A percentile compares a stretch with the other conserved stretches of the same genome.
Conservation (phyloP, 2,113 vertebrate genomes). For the Alouatta palliata region DNA sequence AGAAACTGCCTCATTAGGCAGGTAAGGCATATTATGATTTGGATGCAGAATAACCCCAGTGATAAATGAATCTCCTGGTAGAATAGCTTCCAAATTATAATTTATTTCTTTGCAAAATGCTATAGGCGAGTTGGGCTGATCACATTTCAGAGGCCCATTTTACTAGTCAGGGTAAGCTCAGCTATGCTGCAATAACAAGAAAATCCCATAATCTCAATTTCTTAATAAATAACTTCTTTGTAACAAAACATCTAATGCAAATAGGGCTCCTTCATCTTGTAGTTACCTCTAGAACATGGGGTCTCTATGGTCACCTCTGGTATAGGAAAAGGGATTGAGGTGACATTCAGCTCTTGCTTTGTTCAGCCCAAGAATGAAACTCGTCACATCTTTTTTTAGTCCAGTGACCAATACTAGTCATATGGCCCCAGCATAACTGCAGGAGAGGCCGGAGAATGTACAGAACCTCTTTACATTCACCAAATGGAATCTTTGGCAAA, state of each 20-base stretch:
- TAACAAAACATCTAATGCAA: background rate
- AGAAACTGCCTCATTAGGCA: constrained; percentile 71
- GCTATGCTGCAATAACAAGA: background rate
- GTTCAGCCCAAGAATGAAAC: background rate
- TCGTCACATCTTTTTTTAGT: background rate
- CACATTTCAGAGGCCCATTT: background rate
- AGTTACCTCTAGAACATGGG: background rate
- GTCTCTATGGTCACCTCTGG: background rate
- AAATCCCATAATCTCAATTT: background rate
- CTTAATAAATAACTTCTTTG: background rate
- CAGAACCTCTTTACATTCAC: background rate
- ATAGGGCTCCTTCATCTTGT: background rate
- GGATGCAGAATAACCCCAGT: constrained; percentile 36
- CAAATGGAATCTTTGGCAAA: fast-evolving
- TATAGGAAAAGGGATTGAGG: fast-evolving
- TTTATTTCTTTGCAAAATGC: background rate
- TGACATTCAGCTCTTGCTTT: background rate
- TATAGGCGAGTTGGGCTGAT: background rate
- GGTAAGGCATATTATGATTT: constrained; percentile 49
- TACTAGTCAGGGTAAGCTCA: background rate
- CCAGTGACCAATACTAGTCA: background rate
- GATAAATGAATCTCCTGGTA: constrained; percentile 46
- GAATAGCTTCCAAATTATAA: background rate
- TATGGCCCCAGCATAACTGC: background rate
- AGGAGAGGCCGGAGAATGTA: background rate